These are phyloP conservation scores for Myxocyprinus asiaticus DNA, from an alignment of 2,113 vertebrate genomes.

Conservation along the genomic window DNA sequence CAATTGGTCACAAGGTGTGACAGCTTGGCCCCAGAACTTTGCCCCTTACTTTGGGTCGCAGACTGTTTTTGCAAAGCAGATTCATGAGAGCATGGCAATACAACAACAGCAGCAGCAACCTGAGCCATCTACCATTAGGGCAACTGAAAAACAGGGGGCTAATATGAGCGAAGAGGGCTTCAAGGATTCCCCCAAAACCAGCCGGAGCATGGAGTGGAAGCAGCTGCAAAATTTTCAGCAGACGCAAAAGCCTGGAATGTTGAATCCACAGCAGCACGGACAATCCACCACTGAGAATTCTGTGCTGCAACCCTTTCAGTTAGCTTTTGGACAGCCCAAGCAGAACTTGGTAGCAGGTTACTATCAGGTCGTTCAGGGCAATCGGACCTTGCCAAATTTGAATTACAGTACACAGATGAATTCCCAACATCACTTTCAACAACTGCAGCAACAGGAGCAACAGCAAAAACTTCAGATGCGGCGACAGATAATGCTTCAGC, in stretches of 20 bases:
- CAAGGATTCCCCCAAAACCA: constrained; percentile 73
- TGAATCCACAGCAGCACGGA: constrained; percentile 69
- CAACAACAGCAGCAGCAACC: constrained; percentile 56
- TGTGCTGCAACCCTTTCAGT: constrained; percentile 91
- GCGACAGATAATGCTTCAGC: constrained; percentile 68
- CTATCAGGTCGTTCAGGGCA: constrained; percentile 28
- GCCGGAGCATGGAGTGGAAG: constrained; percentile 72
- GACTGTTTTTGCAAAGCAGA: constrained; percentile 69
- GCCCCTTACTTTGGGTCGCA: constrained; percentile 79
- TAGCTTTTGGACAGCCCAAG: constrained; percentile 94
- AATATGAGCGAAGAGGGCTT: constrained; percentile 72
- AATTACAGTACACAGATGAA: constrained; percentile 68
- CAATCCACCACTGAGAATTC: constrained; percentile 69
- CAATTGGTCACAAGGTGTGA: constrained; percentile 78
- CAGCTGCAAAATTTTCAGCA: constrained; percentile 77
- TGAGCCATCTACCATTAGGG: constrained; percentile 69
- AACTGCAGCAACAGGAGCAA: constrained; percentile 68
- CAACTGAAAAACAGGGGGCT: constrained; percentile 77
- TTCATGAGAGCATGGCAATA: constrained; percentile 68
- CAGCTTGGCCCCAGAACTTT: constrained; percentile 82
- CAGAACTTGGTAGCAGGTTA: constrained; percentile 79
- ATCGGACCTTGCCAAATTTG: constrained; percentile 71
- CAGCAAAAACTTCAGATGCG: constrained; percentile 68
- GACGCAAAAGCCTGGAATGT: constrained; percentile 72
- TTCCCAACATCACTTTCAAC: constrained; percentile 67